Evolutionary conservation across 2,113 vertebrate genomes (phyloP), one percentile per base, ranked within the genome.

Genomic region (Pseudorhombus dupliciocellatus): DNA sequence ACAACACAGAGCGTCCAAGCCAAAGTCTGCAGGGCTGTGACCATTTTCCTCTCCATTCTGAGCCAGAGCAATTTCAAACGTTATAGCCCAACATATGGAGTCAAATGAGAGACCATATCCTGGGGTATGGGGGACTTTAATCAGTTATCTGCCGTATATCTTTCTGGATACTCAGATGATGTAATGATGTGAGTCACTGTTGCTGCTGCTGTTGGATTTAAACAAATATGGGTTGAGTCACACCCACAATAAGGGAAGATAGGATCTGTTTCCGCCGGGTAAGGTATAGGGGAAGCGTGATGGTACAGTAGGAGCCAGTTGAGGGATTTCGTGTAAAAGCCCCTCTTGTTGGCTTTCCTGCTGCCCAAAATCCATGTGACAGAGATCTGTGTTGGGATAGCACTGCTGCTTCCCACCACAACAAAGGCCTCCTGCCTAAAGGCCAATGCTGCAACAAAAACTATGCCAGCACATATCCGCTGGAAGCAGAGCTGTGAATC

Each of bases 331-430:
- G 63, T 73, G 66, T 89, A 48, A 88, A 89, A 89, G 83, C 83
- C 42, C 62, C 63, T 80, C 82, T 87, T 91, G 86, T 90, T 90
- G 66, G 73, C 66, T 85, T 84, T 80, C 75, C 83, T 80, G 79
- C 60, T 65, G 67, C 67, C 79, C 65, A 54, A 72, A 85, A 76
- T 77, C 58, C 59, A 74, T 73, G 77, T 46, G 54, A 73, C 73
- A 77, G 70, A 86, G 87, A 91, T 89, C 78, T 73, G 51, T 77
- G 64, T 63, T 67, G n/a, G 85, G 87, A 89, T 91, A 91, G 83
- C 73, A 56, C 54, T 6, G 28, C 62, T 70, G 74, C 71, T 85
- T 90, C 84, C 80, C 67, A 84, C 80, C 80, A 85, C 84, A 88
- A 88, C 79, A 90, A 85, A 90, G 82, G 66, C 70, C 68, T 82